These are phyloP conservation scores for Cerceris ruficornis DNA, from an alignment of 2,888 invertebrate genomes.

Conservation along the genomic window DNA sequence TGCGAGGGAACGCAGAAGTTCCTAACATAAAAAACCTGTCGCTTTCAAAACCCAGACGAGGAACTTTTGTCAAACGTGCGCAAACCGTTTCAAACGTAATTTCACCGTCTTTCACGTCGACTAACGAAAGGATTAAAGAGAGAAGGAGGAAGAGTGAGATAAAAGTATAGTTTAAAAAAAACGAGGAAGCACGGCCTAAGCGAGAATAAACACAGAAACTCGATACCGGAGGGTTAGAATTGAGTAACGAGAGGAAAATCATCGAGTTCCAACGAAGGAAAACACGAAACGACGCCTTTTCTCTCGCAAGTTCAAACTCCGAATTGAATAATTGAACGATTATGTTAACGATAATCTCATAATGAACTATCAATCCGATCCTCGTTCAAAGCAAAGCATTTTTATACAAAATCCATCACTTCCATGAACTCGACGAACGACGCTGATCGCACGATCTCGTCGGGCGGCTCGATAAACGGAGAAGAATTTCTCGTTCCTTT, in stretches of 20 bases:
- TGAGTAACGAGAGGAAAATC: background rate
- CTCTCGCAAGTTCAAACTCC: background rate
- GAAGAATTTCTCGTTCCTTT: background rate
- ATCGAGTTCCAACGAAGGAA: conserved; percentile 25
- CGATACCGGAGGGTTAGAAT: conserved; percentile 4
- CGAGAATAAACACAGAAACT: conserved; percentile 31
- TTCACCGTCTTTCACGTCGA: background rate
- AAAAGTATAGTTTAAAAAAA: conserved; percentile 12
- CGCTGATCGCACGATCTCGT: no score
- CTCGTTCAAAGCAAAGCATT: no score
- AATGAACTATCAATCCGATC: background rate
- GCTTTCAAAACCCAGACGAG: no score
- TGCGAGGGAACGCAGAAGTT: no score
- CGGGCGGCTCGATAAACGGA: background rate
- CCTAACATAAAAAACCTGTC: no score
- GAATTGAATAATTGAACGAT: no score
- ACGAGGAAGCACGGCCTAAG: conserved; percentile 70
- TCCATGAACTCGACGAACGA: no score
- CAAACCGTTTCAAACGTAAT: background rate
- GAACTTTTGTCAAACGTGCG: no score
- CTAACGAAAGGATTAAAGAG: conserved; percentile 37
- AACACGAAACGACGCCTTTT: conserved; percentile 2
- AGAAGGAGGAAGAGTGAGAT: background rate
- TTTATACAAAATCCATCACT: no score
- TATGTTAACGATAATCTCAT: no score